A percentile compares a stretch with the other conserved stretches of the same genome.
phyloP scores from a whole-genome alignment of 1,140 invertebrate species.

The Globodera ellingtonae region DNA sequence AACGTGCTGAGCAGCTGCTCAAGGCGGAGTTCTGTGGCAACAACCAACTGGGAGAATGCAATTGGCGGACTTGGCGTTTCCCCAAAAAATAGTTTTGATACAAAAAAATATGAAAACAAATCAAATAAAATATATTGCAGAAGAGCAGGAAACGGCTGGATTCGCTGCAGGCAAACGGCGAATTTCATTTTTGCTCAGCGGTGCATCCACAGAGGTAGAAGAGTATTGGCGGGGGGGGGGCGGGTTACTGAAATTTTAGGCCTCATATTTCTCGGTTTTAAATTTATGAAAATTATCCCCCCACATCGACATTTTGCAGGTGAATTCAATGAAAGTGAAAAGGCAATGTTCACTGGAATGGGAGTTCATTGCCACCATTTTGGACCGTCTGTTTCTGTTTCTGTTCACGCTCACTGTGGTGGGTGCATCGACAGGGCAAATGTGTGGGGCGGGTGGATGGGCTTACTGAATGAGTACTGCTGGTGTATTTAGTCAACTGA shows the following conservation, averaged over 20 bases:
- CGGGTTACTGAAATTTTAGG: too few relatives aligned
- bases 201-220: slow-evolving; percentile 4
- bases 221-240: background rate
- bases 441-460: too few relatives aligned
- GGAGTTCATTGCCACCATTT: slow-evolving; percentile 63
- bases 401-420: slow-evolving; percentile 53
- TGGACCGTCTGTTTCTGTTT: slow-evolving; percentile 60
- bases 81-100: slow-evolving; percentile 5
- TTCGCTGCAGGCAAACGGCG: background rate
- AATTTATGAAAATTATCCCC: background rate
- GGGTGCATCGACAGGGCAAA: background rate
- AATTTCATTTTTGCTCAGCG: slow-evolving; percentile 9
- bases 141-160: background rate
- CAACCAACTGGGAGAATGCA: slow-evolving; percentile 24
- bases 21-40: slow-evolving; percentile 15
- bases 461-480: too few relatives aligned
- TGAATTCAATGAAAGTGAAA: slow-evolving; percentile 50
- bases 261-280: too few relatives aligned
- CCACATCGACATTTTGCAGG: slow-evolving; percentile 34
- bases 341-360: slow-evolving; percentile 62
- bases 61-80: slow-evolving; percentile 29
- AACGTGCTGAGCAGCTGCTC: slow-evolving; percentile 10
- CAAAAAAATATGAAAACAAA: background rate
- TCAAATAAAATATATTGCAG: background rate
- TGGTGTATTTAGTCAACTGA: too few relatives aligned